Conservation (phyloP, 2,797 vertebrate genomes). For the Lerista edwardsae region DNA sequence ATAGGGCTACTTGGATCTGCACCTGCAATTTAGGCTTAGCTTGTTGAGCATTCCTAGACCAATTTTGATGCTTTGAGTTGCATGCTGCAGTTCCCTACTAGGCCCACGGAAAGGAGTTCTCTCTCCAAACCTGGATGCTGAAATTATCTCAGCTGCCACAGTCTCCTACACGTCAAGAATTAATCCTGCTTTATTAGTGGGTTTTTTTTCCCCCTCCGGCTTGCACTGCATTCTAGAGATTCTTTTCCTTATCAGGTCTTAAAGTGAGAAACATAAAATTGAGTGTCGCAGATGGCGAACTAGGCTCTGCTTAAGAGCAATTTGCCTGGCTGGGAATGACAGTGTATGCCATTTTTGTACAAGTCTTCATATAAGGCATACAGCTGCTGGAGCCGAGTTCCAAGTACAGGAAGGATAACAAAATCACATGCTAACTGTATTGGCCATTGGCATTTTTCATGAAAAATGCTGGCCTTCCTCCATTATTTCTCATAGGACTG, state of each 20-base stretch:
- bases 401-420: constrained; percentile 15
- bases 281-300: background rate
- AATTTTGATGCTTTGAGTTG: background rate
- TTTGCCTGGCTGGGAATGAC: background rate
- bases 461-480: constrained; percentile 53
- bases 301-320: constrained; percentile 10
- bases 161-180: constrained; percentile 14
- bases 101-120: background rate
- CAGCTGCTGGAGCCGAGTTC: constrained; percentile 16
- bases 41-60: no score
- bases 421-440: constrained; percentile 33
- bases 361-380: background rate
- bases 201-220: background rate
- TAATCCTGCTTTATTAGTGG: background rate
- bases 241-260: constrained; percentile 11
- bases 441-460: constrained; percentile 43
- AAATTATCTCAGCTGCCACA: constrained; percentile 28
- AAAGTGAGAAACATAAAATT: constrained; percentile 25
- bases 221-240: constrained; percentile 6
- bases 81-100: background rate
- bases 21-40: no score
- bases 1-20: no score
- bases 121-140: constrained; percentile 22
- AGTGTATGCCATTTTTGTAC: background rate
- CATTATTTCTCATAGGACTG: constrained; percentile 44